Conservation (phyloP, 1,140 invertebrate genomes). For the Sarcophaga peregrina region DNA sequence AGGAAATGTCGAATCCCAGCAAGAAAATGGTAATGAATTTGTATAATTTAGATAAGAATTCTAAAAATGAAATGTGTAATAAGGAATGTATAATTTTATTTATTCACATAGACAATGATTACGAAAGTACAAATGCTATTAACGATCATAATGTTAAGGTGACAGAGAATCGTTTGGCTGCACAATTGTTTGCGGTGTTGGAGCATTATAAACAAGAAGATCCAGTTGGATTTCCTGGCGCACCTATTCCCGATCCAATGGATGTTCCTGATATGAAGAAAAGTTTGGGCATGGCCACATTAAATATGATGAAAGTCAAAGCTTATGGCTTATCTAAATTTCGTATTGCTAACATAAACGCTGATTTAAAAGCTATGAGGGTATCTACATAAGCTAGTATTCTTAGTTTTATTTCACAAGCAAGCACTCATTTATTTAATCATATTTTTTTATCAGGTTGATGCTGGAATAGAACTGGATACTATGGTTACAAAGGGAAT, state of each 20-base stretch:
- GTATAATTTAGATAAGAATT: not conserved
- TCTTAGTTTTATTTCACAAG: no score
- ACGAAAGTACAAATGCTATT: conserved; percentile 37
- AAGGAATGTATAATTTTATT: not conserved
- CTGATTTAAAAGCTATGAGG: conserved; percentile 76
- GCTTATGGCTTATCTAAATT: conserved; percentile 83
- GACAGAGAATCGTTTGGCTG: conserved; percentile 75
- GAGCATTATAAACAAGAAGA: conserved; percentile 85
- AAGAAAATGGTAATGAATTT: conserved; percentile 10
- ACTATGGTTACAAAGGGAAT: conserved; percentile 78
- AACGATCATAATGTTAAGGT: conserved; percentile 57
- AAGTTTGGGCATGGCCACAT: conserved; percentile 75
- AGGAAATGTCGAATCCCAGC: not conserved
- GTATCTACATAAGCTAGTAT: conserved; percentile 61
- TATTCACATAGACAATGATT: not conserved
- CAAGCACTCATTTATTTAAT: no score
- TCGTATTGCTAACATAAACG: conserved; percentile 74
- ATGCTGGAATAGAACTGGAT: conserved; percentile 76
- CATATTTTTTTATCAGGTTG: conserved; percentile 68
- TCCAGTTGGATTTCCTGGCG: conserved; percentile 80
- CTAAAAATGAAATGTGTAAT: not conserved
- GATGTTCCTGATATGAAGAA: conserved; percentile 81
- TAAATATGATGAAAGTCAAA: conserved; percentile 78
- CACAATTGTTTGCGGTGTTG: conserved; percentile 77
- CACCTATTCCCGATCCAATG: conserved; percentile 81